A percentile compares a stretch with the other conserved stretches of the same genome.
phyloP scores from a whole-genome alignment of 1,140 invertebrate species.

The Scaptodrosophila lebanonensis region DNA sequence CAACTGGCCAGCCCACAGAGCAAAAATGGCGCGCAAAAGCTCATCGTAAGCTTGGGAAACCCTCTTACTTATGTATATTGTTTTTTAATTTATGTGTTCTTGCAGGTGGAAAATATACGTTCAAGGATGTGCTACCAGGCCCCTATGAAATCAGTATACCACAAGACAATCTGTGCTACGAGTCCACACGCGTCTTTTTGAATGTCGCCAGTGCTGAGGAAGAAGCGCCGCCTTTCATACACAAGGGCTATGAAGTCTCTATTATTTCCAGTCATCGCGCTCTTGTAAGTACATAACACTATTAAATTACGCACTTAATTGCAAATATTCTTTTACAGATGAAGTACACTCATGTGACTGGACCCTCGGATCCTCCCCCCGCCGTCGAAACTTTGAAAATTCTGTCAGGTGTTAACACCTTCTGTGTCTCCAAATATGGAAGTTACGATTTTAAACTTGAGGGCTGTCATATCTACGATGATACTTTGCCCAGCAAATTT shows the following conservation, averaged over 20 bases:
- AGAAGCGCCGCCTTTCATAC: conserved; percentile 84
- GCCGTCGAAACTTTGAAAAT: conserved; percentile 62
- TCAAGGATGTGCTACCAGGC: conserved; percentile 88
- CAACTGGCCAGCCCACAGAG: conserved; percentile 82
- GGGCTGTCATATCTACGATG: conserved; percentile 89
- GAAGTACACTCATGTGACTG: conserved; percentile 52
- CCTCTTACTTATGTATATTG: not conserved
- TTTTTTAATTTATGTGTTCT: not conserved
- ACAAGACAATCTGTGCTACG: conserved; percentile 86
- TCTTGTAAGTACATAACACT: conserved; percentile 25
- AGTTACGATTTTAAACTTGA: conserved; percentile 86
- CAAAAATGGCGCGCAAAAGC: conserved; percentile 66
- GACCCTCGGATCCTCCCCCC: conserved; percentile 33
- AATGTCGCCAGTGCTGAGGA: conserved; percentile 83
- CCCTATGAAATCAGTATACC: conserved; percentile 86
- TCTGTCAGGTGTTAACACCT: conserved; percentile 78
- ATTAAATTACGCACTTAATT: no score
- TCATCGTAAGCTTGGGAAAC: conserved; percentile 36
- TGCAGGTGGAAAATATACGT: conserved; percentile 85
- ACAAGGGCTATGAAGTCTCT: conserved; percentile 85
- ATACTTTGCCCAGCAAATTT: conserved; percentile 69
- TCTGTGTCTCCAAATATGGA: conserved; percentile 84
- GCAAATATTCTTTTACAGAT: conserved; percentile 31
- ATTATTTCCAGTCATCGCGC: conserved; percentile 85
- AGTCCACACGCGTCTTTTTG: conserved; percentile 81